phyloP scores from a whole-genome alignment of 2,797 vertebrate species.

The Tachyglossus aculeatus region DNA sequence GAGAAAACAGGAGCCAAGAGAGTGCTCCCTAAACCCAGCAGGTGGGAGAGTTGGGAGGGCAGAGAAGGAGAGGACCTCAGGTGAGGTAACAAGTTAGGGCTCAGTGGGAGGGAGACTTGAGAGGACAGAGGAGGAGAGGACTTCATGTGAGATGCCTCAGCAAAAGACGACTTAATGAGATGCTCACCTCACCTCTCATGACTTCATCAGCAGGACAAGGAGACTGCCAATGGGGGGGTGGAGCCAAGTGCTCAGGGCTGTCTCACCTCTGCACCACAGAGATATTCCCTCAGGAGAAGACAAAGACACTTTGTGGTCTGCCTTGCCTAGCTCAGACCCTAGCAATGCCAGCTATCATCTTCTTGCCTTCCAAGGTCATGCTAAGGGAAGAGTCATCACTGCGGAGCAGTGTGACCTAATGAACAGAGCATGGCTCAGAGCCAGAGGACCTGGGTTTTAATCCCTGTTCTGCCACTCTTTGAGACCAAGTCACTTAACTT shows the following conservation, averaged over 20 bases:
- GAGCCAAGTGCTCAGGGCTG: neutral
- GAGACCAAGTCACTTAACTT: no score
- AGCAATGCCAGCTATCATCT: rapidly evolving
- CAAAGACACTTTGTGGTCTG: neutral
- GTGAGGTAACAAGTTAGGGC: no score
- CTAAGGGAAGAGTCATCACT: no score
- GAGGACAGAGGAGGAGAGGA: no score
- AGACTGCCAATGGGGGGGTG: neutral
- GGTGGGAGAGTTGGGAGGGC: no score
- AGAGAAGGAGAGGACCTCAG: neutral
- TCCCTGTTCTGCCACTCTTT: no score
- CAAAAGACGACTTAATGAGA: neutral
- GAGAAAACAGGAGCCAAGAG: neutral
- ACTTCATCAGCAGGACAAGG: neutral
- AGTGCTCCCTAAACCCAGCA: neutral
- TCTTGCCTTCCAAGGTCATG: neutral
- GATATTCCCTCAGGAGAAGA: neutral
- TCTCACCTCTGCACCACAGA: slow-evolving; percentile 6
- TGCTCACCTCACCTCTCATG: neutral
- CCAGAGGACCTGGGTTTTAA: no score
- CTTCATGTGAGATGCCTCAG: no score
- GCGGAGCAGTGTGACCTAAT: no score
- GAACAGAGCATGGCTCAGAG: no score
- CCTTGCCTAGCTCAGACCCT: rapidly evolving
- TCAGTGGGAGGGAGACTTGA: neutral